phyloP scores from a whole-genome alignment of 2,113 vertebrate species.

The Paedocypris sp. region DNA sequence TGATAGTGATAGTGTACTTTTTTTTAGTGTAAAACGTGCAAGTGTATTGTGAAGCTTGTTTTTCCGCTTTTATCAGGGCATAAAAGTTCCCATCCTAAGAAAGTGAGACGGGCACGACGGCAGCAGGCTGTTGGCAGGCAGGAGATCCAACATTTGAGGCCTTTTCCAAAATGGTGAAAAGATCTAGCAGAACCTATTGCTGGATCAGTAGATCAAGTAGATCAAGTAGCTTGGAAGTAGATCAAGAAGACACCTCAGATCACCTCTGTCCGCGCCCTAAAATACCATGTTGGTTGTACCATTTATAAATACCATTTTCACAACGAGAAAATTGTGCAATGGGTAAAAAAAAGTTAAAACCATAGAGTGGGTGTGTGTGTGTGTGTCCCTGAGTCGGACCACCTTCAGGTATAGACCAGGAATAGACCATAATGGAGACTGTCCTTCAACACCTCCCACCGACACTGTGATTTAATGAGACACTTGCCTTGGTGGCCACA shows the following conservation, averaged over 20 bases:
- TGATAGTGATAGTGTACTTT: too few species aligned
- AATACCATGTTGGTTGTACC: too few species aligned
- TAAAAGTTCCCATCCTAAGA: background rate
- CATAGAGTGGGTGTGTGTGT: background rate
- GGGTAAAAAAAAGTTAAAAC: conserved; percentile 5
- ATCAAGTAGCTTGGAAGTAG: background rate
- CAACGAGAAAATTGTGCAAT: too few species aligned
- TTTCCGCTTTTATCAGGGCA: background rate
- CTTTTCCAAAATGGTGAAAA: background rate
- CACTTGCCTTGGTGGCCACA: conserved; percentile 18
- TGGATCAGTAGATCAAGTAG: background rate
- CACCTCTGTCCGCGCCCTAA: background rate
- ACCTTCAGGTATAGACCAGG: background rate
- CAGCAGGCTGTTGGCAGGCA: background rate
- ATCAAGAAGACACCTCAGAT: background rate
- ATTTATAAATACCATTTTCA: too few species aligned
- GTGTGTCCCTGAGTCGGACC: background rate
- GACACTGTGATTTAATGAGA: conserved; percentile 34
- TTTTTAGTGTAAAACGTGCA: background rate
- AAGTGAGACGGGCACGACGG: background rate
- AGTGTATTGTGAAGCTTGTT: background rate
- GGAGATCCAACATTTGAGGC: background rate
- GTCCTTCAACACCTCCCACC: conserved; percentile 7
- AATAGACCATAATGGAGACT: background rate
- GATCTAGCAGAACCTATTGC: conserved; percentile 16